Base-by-base conservation (phyloP, 30 jellyfish, hydroid and myxozoan genomes). In the Pelagia noctiluca region DNA sequence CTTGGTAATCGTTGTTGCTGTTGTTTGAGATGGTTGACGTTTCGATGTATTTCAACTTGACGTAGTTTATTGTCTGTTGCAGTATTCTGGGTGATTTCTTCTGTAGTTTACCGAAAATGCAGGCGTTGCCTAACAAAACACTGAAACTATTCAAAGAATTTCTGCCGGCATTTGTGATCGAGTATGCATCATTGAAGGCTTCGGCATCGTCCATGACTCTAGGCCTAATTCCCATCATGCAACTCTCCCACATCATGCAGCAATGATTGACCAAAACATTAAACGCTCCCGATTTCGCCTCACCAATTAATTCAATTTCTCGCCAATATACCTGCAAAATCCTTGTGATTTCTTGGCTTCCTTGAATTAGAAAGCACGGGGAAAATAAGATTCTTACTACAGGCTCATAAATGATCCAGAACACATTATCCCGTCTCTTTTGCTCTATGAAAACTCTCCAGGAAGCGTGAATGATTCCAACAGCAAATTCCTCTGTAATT, bases 51-150 rank as follows among this genome's bases (percentile, higher is more conserved):
- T 63, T 36, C 35, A 82, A 82, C 33, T 26, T 35, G 62, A 86
- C 60, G 60, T 86, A 63, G 67, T 35, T 49, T 1, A 71, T 75
- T 0, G 76, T 50, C 26, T 86, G 91, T 26, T 77, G 84, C 10
- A 48, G 24, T 23, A 94, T 90, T 36, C 86, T 74, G 24, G 68
- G 31, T 11, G 64, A 69, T 82, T 87, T 88, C 46, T 79, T 75
- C 35, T 80, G 97, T 29, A 94, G 67, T 29, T 83, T 96, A 11
- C 99, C 99, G 88, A 88, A 94, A 25, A 80, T 64, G n/a, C 89
- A 61, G 24, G 90, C 92, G 38, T 88, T 86, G 0, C 52, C 88
- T n/a, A 94, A 53, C 63, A 82, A 23, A 73, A 76, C 91, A 25
- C 78, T 8, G 37, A 63, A 81, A 68, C 76, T 18, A 0, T 26